Percentiles rank a stretch among this genome's conserved stretches.
Evolutionary conservation across 53 echinoderm and acorn worm species (phyloP).

Genomic region (Paelopatides confundens): DNA sequence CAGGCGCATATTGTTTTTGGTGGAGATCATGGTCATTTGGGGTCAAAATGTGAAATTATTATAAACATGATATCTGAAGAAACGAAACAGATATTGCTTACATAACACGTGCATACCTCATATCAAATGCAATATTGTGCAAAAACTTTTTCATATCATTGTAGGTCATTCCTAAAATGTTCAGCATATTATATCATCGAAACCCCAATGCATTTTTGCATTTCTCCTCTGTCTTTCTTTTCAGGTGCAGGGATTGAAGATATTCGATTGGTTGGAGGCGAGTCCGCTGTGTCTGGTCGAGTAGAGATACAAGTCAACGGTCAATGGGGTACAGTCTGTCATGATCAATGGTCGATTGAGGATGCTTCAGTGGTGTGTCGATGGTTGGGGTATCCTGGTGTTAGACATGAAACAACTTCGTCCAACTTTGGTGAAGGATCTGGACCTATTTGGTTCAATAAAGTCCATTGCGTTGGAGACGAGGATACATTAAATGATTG

Average conservation of each 20-base stretch:
- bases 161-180: too few species aligned
- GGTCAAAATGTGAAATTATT: too few species aligned
- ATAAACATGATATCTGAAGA: too few species aligned
- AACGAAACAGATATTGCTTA: too few species aligned
- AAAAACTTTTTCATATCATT: too few species aligned
- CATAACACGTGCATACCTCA: too few species aligned
- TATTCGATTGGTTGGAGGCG: conserved; percentile 5
- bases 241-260: background rate
- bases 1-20: too few species aligned
- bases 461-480: conserved; percentile 25
- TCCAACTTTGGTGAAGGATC: conserved; percentile 37
- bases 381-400: conserved; percentile 39
- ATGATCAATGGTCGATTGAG: conserved; percentile 26
- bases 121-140: too few species aligned
- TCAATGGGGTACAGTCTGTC: conserved; percentile 60
- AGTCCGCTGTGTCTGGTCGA: background rate
- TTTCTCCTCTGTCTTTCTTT: too few species aligned
- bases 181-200: too few species aligned
- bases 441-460: conserved; percentile 42
- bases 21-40: too few species aligned
- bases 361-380: conserved; percentile 50
- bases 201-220: too few species aligned
- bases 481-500: background rate
- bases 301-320: conserved; percentile 47
- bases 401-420: background rate